Base-by-base conservation (phyloP, 1,140 invertebrate species). In the Papilio helenus region DNA sequence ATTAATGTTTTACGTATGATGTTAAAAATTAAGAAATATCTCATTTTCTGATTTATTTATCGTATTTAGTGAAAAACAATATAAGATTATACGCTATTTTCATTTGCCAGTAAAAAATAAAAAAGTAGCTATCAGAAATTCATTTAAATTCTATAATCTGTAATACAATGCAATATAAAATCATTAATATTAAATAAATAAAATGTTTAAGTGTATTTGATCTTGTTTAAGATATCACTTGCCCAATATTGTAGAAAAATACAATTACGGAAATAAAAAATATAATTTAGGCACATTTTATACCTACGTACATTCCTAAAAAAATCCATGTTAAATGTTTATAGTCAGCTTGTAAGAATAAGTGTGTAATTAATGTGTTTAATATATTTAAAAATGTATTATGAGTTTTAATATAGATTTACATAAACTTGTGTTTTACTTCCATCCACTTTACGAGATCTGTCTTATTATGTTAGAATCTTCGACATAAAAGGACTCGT, bases 351-450 rank as follows among this genome's bases (percentile, higher is more conserved):
- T 74, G 12, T 74, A 46, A 74, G 44, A 46, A 23, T 49, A 74
- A 74, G n/a, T 74, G 72, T 73, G 42, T 73, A 73, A 73, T 73
- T 20, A 73, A 42, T 73, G 20, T 49, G 29, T 74, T 49, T 74
- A 68, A 68, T 51, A 74, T 74, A 51, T 74, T 23, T 26, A 44
- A 74, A 26, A 74, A 44, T 46, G 12, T 46, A 16, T 2, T 20
- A 46, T 46, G 2, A 18, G 39, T 73, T 23, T 46, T 44, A 73
- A 44, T 73, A 77, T 77, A 61, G 44, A 79, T 79, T 72, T 77
- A 46, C 68, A 77, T 29, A 61, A 55, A 72, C 46, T 42, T 20
- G 7, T 49, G 29, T 80, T 61, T 78, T 65, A 34, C 4, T 51
- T 29, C 23, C 72, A 26, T 29, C 18, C n/a, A 7, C 3, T 74